Evolutionary conservation across 2,888 invertebrate genomes (phyloP), one percentile per base, ranked within the genome.

Genomic region (Drosophila sordidula): DNA sequence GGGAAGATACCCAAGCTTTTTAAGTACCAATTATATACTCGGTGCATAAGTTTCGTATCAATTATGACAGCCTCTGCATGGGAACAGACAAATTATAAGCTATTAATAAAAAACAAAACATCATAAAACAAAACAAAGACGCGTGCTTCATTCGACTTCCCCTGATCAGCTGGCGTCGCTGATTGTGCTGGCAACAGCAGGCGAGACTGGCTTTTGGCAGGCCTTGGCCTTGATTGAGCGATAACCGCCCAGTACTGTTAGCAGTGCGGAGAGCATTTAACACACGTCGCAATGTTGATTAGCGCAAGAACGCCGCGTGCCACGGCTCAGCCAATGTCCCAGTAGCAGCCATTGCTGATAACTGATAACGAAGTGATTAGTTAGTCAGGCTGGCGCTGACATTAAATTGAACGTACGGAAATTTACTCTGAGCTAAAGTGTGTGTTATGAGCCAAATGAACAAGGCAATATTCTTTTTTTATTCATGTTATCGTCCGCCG

Each of bases 201-300:
- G 54, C 62, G 67, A 57, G 65, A 11, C 45, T 36, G 52, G 49
- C 36, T 64, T 68, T 67, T 38, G 51, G 42, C 12, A 65, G 67
- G 70, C 77, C 78, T 68, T 87, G 87, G 87, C 89, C 83, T 72
- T 87, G 75, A 57, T 66, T 8, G 41, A 36, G 45, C 49, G 69
- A 86, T 76, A 79, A 47, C 44, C 34, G 34, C 14, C 16, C n/a
- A 4, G 25, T 42, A 16, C 4, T 1, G 22, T 32, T 26, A 22
- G 26, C 36, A 34, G 25, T 45, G 8, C 14, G 12, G 9, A 36
- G 55, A 41, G 29, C 38, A 70, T 54, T 44, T 50, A 51, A 41
- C 47, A 51, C 62, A 75, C 61, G 76, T 47, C 56, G 64, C 61
- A 41, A 46, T 74, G 88, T 12, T 88, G 88, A 86, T 83, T 82